A percentile compares a stretch with the other conserved stretches of the same genome.
phyloP scores from a whole-genome alignment of 2,113 vertebrate genomes.

The Scolopax mira region DNA sequence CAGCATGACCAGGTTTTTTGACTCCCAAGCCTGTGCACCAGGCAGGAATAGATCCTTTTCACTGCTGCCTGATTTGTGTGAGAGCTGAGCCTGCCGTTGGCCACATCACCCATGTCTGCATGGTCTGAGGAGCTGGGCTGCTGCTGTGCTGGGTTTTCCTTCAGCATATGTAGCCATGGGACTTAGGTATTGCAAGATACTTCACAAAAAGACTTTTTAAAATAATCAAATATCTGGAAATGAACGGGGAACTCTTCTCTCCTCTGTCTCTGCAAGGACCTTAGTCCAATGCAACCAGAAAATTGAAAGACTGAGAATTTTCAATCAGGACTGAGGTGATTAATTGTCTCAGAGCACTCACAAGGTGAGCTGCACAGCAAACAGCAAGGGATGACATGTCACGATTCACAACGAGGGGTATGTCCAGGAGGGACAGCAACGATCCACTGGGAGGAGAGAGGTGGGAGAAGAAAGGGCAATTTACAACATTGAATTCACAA shows the following conservation, averaged over 20 bases:
- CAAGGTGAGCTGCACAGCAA: background rate
- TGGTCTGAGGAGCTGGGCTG: background rate
- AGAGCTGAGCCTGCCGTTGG: background rate
- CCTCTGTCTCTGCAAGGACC: background rate
- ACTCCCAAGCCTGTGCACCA: background rate
- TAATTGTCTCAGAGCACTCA: background rate
- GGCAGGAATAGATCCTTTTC: background rate
- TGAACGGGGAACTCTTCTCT: background rate
- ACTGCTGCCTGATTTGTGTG: background rate
- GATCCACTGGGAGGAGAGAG: background rate
- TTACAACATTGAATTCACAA: background rate
- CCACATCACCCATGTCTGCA: background rate
- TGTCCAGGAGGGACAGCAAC: background rate
- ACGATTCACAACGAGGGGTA: background rate
- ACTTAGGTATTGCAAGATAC: background rate
- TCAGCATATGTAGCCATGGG: background rate
- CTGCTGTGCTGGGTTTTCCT: background rate
- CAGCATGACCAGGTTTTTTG: background rate
- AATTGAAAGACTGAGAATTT: conserved; percentile 8
- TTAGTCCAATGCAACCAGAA: background rate
- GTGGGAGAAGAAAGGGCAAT: background rate
- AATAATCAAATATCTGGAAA: background rate
- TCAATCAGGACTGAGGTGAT: background rate
- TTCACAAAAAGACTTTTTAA: conserved; percentile 10
- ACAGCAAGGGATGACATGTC: background rate